These are phyloP conservation scores for Autographa gamma DNA, from an alignment of 2,888 invertebrate species.

Conservation along the genomic window DNA sequence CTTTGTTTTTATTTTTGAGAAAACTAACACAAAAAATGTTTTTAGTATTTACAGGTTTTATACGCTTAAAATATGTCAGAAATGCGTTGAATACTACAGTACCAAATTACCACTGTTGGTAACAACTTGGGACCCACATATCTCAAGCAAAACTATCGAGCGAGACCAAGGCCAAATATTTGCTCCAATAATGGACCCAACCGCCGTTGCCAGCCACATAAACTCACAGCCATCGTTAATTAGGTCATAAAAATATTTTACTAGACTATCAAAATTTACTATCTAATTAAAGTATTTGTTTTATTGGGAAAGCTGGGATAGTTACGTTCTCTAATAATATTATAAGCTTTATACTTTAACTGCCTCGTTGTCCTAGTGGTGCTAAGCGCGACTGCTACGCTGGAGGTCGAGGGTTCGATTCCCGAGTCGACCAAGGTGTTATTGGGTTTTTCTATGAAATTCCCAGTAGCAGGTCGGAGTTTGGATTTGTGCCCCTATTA, in stretches of 20 bases:
- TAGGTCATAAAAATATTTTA: constrained; percentile 10
- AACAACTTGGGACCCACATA: background rate
- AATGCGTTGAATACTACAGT: too few species aligned
- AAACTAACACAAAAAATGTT: too few species aligned
- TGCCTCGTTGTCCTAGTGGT: too few species aligned
- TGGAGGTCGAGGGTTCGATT: too few species aligned
- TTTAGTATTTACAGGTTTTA: too few species aligned
- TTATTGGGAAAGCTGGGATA: background rate
- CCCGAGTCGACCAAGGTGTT: too few species aligned
- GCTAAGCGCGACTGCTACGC: too few species aligned
- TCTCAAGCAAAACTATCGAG: background rate
- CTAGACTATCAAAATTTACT: constrained; percentile 3
- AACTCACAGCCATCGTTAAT: background rate
- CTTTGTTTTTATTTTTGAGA: too few species aligned
- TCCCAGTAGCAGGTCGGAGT: too few species aligned
- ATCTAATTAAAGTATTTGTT: constrained; percentile 1
- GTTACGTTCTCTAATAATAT: background rate
- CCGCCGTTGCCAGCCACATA: background rate
- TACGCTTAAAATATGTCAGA: background rate
- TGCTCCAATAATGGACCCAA: background rate
- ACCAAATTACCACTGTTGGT: background rate
- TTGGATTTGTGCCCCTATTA: too few species aligned
- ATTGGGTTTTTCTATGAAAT: too few species aligned
- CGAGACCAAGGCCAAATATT: background rate
- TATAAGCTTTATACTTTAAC: too few species aligned